phyloP scores from a whole-genome alignment of 2,113 vertebrate species.

The Elephas maximus region DNA sequence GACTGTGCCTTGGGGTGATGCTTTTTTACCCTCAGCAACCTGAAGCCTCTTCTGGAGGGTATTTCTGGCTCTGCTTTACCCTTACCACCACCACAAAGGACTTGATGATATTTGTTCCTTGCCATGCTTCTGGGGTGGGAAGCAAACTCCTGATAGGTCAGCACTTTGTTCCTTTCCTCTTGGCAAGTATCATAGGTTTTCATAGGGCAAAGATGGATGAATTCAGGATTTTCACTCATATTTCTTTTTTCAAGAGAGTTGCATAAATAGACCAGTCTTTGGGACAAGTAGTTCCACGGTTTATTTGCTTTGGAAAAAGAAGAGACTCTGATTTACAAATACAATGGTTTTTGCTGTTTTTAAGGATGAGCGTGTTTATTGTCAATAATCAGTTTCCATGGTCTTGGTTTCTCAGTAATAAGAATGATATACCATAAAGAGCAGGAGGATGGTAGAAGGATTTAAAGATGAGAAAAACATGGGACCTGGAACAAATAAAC shows the following conservation, averaged over 20 bases:
- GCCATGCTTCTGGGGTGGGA: fast-evolving
- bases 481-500: conserved; percentile 53
- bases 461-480: conserved; percentile 58
- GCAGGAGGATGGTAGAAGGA: conserved; percentile 35
- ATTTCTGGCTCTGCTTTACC: neutral
- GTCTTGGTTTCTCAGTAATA: conserved; percentile 78
- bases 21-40: neutral
- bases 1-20: neutral
- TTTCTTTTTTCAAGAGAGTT: neutral
- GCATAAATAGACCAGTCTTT: neutral
- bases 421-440: conserved; percentile 77
- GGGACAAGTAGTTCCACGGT: neutral
- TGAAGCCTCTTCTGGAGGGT: neutral
- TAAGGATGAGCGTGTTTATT: conserved; percentile 45
- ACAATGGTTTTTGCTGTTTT: neutral
- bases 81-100: neutral
- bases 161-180: neutral
- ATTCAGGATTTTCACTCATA: neutral
- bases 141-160: too few species aligned
- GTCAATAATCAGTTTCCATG: conserved; percentile 72
- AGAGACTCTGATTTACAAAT: conserved; percentile 66
- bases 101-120: neutral
- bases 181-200: neutral
- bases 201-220: neutral
- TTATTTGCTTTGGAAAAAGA: conserved; percentile 65